phyloP scores from a whole-genome alignment of 2,888 invertebrate species.

The Cetonia aurata region DNA sequence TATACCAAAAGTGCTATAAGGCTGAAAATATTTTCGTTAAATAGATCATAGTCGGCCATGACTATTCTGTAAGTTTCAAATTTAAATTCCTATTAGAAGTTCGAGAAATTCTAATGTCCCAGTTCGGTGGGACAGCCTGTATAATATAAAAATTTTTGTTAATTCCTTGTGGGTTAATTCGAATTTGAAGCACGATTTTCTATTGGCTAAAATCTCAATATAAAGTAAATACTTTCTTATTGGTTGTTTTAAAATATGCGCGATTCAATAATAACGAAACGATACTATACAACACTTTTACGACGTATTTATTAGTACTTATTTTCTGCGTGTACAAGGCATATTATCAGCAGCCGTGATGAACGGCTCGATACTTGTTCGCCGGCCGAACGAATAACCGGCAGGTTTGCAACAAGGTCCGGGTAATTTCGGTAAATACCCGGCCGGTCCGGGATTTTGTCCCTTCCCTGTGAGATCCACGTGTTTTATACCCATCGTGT shows the following conservation, averaged over 20 bases:
- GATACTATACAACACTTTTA: background rate
- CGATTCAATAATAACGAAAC: background rate
- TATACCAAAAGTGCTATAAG: no score
- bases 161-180: no score
- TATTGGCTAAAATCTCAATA: background rate
- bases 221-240: conserved; percentile 13
- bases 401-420: conserved; percentile 66
- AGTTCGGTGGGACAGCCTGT: no score
- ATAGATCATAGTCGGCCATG: no score
- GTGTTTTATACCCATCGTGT: conserved; percentile 56
- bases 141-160: no score
- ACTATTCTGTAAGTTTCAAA: no score
- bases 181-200: background rate
- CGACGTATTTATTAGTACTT: conserved; percentile 10
- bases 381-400: conserved; percentile 73
- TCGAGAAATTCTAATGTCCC: no score
- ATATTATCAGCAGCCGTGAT: conserved; percentile 73
- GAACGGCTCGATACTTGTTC: conserved; percentile 71
- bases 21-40: no score
- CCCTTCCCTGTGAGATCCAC: conserved; percentile 57
- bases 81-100: no score
- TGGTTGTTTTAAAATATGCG: background rate
- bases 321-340: conserved; percentile 60
- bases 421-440: conserved; percentile 68
- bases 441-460: conserved; percentile 70